Evolutionary conservation across 2,888 invertebrate genomes (phyloP), one percentile per base, ranked within the genome.

Genomic region (Galerucella nymphaeae): DNA sequence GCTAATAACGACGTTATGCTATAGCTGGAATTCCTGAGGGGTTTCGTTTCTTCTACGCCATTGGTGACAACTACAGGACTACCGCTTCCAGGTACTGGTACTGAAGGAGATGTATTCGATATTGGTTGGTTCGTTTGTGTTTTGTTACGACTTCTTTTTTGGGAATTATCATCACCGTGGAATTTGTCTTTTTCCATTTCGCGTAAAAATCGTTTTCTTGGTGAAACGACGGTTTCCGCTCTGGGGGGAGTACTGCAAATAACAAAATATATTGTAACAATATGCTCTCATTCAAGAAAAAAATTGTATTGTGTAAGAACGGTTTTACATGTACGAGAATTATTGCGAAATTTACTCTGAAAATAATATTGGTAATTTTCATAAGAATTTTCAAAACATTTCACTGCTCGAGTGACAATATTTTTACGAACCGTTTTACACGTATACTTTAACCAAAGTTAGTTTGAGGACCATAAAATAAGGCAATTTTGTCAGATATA

Each of bases 1-100:
- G 93, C 93, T 81, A 95, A 88, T 84, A 95, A 89, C 77, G 95
- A 94, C 83, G 94, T 94, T 85, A 95, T 95, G 88, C 95, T 95
- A 87, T 95, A 95, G 85, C 93, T 94, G 86, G 93, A 89, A 81
- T 85, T 89, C 83, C 83, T 87, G 13, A 81, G 77, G 18, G 83
- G 81, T 74, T 78, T 82, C 50, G 66, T 77, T 38, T 78, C 82
- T 58, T 79, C 82, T 30, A 67, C 73, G 70, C 83, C 84, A 67
- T 83, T 85, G 61, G 82, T 77, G 8, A 9, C 30, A 66, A 65
- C 72, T 59, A 70, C 74, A 45, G 78, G 77, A 70, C 79, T 78
- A 53, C 76, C 76, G 18, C n/a, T 75, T 57, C 20, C 72, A 69
- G 5, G 71, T 71, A 14, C 77, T 68, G n/a, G 77, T 76, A 4